phyloP scores from a whole-genome alignment of 92 coral and sea anemone genomes.

The Parazoanthus swiftii region DNA sequence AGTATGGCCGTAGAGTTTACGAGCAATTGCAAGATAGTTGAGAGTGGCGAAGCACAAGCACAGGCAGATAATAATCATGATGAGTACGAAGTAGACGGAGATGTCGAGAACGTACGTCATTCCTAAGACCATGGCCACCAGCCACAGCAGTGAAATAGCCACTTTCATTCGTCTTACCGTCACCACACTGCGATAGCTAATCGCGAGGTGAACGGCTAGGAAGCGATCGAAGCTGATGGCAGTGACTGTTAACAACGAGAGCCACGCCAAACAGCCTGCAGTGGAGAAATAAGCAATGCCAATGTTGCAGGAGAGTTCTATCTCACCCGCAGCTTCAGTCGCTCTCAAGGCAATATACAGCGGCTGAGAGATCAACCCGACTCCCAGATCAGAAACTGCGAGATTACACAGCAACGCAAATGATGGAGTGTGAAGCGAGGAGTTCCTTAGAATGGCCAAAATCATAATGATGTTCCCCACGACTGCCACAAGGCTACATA shows the following conservation, averaged over 20 bases:
- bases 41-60: constrained; percentile 26
- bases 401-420: constrained; percentile 9
- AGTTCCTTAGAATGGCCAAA: constrained; percentile 9
- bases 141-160: constrained; percentile 11
- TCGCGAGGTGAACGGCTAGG: constrained; percentile 22
- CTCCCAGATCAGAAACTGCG: constrained; percentile 21
- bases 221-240: constrained; percentile 35
- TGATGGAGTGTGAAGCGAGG: constrained; percentile 31
- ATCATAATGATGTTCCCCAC: not conserved
- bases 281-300: constrained; percentile 7
- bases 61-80: constrained; percentile 18
- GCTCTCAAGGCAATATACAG: constrained; percentile 1
- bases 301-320: not conserved
- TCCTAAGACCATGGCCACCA: constrained; percentile 16
- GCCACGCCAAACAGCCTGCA: constrained; percentile 15
- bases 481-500: not conserved
- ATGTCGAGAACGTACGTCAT: constrained; percentile 24
- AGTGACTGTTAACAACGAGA: constrained; percentile 2
- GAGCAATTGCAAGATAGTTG: constrained; percentile 11
- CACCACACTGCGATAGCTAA: constrained; percentile 8
- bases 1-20: constrained; percentile 14
- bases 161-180: not conserved
- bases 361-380: constrained; percentile 26
- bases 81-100: not conserved
- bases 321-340: not conserved